Conservation (phyloP, 2,113 vertebrate species). For the Chaetorhynchus papuensis region DNA sequence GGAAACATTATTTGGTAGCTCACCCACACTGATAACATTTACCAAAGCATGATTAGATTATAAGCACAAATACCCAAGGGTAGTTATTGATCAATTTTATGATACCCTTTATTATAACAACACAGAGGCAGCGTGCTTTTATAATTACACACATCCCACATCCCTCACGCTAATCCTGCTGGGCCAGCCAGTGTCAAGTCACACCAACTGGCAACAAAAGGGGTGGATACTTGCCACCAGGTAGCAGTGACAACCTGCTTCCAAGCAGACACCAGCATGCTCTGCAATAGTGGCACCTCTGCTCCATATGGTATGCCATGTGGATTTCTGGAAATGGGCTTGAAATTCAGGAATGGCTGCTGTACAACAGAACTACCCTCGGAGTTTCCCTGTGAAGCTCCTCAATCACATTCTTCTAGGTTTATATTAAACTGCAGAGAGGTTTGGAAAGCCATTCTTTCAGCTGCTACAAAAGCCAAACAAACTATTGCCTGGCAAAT, state of each 20-base stretch:
- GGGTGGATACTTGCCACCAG: background rate
- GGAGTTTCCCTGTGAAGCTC: background rate
- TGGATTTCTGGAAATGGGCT: background rate
- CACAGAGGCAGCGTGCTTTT: background rate
- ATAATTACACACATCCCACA: background rate
- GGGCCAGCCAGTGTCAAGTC: background rate
- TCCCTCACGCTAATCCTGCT: background rate
- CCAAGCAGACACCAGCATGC: fast-evolving
- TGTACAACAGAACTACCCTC: background rate
- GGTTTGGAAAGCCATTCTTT: background rate
- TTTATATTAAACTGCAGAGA: background rate
- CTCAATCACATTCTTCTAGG: background rate
- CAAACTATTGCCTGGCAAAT: background rate
- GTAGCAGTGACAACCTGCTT: background rate
- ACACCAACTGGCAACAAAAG: background rate
- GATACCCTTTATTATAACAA: background rate
- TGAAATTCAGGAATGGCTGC: background rate
- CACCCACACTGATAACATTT: background rate
- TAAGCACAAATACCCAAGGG: background rate
- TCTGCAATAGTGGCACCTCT: background rate
- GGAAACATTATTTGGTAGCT: background rate
- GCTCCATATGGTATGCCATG: fast-evolving
- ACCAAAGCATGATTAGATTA: background rate
- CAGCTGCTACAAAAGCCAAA: background rate
- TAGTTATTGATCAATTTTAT: background rate